Percentiles rank a stretch among this genome's conserved stretches.
phyloP scores from a whole-genome alignment of 2,888 invertebrate species.

The Netelia inedita region DNA sequence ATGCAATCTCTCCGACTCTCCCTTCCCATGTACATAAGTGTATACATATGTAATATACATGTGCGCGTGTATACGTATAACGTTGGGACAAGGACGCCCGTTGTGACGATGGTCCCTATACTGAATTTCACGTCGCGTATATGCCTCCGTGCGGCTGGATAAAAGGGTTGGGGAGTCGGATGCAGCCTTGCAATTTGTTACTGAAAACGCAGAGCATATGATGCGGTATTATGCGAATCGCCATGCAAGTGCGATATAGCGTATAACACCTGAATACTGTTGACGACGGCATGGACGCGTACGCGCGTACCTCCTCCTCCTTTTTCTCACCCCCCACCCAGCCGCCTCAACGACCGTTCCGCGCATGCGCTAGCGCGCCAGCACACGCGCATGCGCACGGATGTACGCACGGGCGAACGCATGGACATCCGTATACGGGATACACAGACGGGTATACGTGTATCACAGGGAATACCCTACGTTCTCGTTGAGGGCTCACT shows the following conservation, averaged over 20 bases:
- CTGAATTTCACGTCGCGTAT: not conserved
- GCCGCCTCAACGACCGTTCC: too few species aligned
- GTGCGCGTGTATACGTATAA: too few species aligned
- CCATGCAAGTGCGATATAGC: constrained; percentile 19
- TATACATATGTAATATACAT: constrained; percentile 1
- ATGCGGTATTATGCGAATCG: constrained; percentile 51
- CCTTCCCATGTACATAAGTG: not conserved
- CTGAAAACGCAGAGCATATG: constrained; percentile 52
- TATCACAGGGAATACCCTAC: constrained; percentile 40
- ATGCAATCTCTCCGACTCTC: constrained; percentile 57
- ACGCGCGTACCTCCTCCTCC: too few species aligned
- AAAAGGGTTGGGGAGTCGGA: not conserved
- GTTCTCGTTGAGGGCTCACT: constrained; percentile 44
- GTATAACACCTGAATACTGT: constrained; percentile 11
- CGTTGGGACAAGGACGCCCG: constrained; percentile 15
- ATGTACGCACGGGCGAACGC: too few species aligned
- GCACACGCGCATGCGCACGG: too few species aligned
- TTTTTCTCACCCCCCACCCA: too few species aligned
- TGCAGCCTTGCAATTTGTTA: constrained; percentile 65
- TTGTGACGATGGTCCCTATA: constrained; percentile 39
- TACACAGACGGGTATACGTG: not conserved
- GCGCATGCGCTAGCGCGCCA: too few species aligned
- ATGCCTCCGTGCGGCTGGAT: not conserved
- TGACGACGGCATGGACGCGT: constrained; percentile 25
- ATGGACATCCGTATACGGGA: not conserved